These are phyloP conservation scores for Aptenodytes patagonicus DNA, from an alignment of 2,113 vertebrate species.

Conservation along the genomic window DNA sequence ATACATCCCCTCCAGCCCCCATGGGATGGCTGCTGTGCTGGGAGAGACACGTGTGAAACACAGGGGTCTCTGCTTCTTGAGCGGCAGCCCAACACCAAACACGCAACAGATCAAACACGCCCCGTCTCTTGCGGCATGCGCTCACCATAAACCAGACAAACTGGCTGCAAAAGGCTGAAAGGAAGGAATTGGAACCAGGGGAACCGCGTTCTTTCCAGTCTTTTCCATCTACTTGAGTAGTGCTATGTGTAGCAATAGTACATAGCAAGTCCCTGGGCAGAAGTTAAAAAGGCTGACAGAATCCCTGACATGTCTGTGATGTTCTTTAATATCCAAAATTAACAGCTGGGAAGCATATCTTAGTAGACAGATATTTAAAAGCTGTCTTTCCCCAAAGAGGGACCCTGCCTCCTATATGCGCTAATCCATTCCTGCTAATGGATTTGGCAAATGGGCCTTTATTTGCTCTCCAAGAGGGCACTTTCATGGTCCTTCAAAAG, in stretches of 20 bases:
- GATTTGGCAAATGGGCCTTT: too few relatives aligned
- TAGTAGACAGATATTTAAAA: background rate
- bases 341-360: slow-evolving; percentile 2
- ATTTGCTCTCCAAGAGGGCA: too few relatives aligned
- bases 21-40: rapidly evolving
- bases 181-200: background rate
- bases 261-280: background rate
- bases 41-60: background rate
- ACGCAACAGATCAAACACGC: background rate
- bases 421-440: too few relatives aligned
- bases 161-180: background rate
- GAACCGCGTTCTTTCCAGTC: background rate
- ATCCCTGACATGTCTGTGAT: background rate
- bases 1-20: background rate
- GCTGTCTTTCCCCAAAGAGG: too few relatives aligned
- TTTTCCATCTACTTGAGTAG: background rate
- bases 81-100: background rate
- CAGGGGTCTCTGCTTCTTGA: background rate
- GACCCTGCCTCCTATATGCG: too few relatives aligned
- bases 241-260: background rate
- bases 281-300: background rate
- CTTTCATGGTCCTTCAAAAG: too few relatives aligned
- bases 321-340: background rate
- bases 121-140: rapidly evolving
- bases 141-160: background rate